Evolutionary conservation across 2,113 vertebrate species (phyloP), one percentile per base, ranked within the genome.

Genomic region (Lagopus leucura): DNA sequence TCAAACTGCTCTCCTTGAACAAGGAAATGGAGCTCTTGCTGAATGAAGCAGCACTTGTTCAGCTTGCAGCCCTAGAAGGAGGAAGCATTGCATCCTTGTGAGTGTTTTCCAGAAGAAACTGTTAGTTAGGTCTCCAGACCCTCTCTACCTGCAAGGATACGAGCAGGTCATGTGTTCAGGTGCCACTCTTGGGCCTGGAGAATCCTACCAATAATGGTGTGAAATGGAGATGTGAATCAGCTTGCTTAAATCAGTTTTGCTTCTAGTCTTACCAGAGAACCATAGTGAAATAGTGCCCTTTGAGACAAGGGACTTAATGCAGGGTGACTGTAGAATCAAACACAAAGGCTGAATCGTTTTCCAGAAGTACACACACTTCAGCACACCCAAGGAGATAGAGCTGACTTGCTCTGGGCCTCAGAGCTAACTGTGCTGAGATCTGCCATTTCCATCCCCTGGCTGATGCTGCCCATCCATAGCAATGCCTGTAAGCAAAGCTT

Each of bases 381-480:
- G 15, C 72, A 50, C 13, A 27, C 6, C 4, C 19, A 32, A 11
- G 16, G 32, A 60, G 18, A 57, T 79, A 42, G 74, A 83, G 54
- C 43, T 65, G 8, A 30, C 27, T 82, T 58, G 28, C 9, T 69
- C 50, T 27, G 84, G 60, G 63, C 28, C 25, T 60, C 36, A 2
- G 19, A 73, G 78, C 30, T 22, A 70, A 10, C 25, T 43, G 34
- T 12, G 28, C 13, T 11, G 14, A 36, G n/a, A 27, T 84, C 69
- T 75, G 25, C 2, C 55, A 10, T 28, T 57, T 40, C 5, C 21
- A 7, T 52, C 71, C 43, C 20, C 32, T 30, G 8, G 13, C 2
- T 60, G 36, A 18, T 55, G 5, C 0, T 13, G 9, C 18, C 60
- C 4, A 9, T 47, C 13, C 11, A 3, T 2, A 21, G 5, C 42